Percentiles rank a stretch among this genome's conserved stretches.
Evolutionary conservation across 2,888 invertebrate species (phyloP).

Genomic region (Halictus quadricinctus): DNA sequence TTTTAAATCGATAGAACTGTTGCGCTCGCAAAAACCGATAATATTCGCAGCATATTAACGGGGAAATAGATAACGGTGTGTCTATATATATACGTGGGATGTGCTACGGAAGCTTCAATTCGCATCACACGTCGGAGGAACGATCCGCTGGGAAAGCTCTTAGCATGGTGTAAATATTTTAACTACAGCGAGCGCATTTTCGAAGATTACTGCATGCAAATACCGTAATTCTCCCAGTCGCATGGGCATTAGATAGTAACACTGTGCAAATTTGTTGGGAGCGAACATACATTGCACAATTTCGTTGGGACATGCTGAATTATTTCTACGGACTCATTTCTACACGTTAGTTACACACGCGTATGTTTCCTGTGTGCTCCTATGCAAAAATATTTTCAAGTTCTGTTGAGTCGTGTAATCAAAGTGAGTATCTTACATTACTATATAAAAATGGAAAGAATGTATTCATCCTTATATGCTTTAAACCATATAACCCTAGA

Average conservation of each 20-base stretch:
- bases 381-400: neutral
- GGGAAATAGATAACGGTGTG: neutral
- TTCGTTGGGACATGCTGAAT: slow-evolving; percentile 9
- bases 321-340: neutral
- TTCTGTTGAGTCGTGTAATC: neutral
- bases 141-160: slow-evolving; percentile 1
- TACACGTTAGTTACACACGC: neutral
- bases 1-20: neutral
- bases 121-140: neutral
- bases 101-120: slow-evolving; percentile 4
- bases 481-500: no score
- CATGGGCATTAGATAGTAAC: neutral
- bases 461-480: no score
- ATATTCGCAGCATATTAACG: neutral
- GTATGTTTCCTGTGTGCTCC: neutral
- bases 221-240: slow-evolving; percentile 35
- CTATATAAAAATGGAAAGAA: no score
- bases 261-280: slow-evolving; percentile 43
- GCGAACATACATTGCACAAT: slow-evolving; percentile 22
- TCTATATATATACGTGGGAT: neutral
- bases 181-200: slow-evolving; percentile 20
- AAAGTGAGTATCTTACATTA: neutral
- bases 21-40: neutral
- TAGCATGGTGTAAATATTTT: slow-evolving; percentile 30
- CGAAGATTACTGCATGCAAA: slow-evolving; percentile 37